Base-by-base conservation (phyloP, 2,888 invertebrate genomes). In the Pharmacophagus antenor region DNA sequence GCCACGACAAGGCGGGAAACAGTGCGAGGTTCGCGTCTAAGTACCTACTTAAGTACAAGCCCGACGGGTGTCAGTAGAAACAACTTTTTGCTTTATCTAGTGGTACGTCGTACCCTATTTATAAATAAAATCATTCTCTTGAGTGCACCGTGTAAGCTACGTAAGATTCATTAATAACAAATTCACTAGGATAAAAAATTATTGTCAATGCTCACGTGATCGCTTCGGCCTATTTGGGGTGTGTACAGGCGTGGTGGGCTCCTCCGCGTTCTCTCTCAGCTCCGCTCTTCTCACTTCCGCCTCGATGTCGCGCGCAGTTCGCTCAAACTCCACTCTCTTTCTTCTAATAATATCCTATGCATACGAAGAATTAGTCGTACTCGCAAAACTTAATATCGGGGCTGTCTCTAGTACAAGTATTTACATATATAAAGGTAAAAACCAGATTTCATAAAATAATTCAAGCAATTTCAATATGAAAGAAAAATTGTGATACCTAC, bases 291-390 rank as follows among this genome's bases (percentile, higher is more conserved):
- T 91, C 64, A 95, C 86, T 65, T 89, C 76, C 80, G 94, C 94
- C 76, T 95, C 95, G 65, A 95, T 95, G 73, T 95, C 95, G 54
- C 94, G 92, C 73, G 95, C 93, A n/a, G 94, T 95, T 69, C 93
- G 93, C 74, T 93, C 93, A 82, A 95, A 95, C 53, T 95, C 94
- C 58, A 88, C 85, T 68, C 94, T 93, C 67, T 93, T 93, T 62
- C 93, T 92, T 62, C 90, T 89, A 73, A 94, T 92, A 60, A 92
- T 91, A 73, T 93, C 92, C 95, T 94, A 42, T 15, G 46, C 20
- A 54, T 25, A 17, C 12, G 12, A 31, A 0, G 3, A 12, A 31
- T 31, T 3, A 31, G 31, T 31, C 15, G 15, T 31, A 31, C 31
- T 31, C 12, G 12, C 31, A 0, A 12, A 25, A 12, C 15, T 12